Base-by-base conservation (phyloP, 1,140 invertebrate species). In the Linepithema humile region DNA sequence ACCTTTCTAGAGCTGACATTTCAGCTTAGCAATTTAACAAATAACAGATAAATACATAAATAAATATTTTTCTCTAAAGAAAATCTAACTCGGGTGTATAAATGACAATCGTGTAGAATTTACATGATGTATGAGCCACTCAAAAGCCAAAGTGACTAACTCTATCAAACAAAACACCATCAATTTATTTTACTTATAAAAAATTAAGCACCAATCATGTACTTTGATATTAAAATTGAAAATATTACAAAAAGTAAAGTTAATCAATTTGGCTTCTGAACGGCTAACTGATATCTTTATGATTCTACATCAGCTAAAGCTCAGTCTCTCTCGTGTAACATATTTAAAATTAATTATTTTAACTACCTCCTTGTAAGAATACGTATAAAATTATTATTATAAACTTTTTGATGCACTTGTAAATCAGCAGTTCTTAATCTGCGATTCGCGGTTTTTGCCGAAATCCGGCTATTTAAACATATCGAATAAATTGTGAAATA, bases 311-410 rank as follows among this genome's bases (percentile, higher is more conserved):
- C n/a, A n/a, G n/a, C n/a, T 78, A 69, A 77, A 23, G 15, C 12
- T 78, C 9, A 69, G 29, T 53, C 4, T 43, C 9, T 70, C 23
- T 26, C 23, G n/a, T 80, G 35, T 57, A 70, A 70, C 9, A 70
- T 80, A 80, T n/a, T 20, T 69, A 1, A 50, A 60, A 35, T 60
- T 75, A 40, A 53, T 53, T 40, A 78, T n/a, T 26, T 78, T 40
- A 70, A 80, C 38, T 80, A 80, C 62, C 64, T 80, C 64, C 17
- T 78, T 69, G 17, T 80, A 80, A 70, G 4, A 62, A 55, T 57
- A 6, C 40, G 29, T 48, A 67, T 29, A 26, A 7, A 26, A 10
- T 26, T 3, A 45, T n/a, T n/a, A 45, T 10, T 40, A 29, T 1
- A 38, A 67, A 67, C 15, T 23, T 69, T 29, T 69, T 23, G 43